Conservation (phyloP, 2,888 invertebrate species). For the Cryptocephalus moraei region DNA sequence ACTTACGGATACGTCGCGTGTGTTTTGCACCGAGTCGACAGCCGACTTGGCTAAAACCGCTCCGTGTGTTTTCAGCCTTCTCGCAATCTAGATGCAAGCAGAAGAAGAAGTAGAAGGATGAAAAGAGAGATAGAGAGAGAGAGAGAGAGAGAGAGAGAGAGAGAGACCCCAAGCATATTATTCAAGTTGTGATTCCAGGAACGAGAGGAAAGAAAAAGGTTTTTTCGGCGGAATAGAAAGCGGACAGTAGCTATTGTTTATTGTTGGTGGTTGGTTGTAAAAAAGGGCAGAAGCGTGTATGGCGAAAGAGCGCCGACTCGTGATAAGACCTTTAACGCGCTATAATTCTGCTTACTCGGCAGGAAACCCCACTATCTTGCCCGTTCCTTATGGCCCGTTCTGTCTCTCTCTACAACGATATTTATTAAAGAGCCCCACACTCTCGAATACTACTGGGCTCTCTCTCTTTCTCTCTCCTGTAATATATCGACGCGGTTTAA, state of each 20-base stretch:
- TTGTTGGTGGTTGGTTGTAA: slow-evolving; percentile 8
- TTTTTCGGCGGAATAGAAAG: slow-evolving; percentile 4
- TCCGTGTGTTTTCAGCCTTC: too few species aligned
- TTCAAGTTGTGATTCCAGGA: slow-evolving; percentile 2
- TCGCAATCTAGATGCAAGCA: too few species aligned
- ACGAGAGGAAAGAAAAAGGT: slow-evolving; percentile 1
- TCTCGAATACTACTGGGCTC: too few species aligned
- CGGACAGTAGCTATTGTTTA: slow-evolving; percentile 14
- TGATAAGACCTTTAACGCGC: slow-evolving; percentile 15
- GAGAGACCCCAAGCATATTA: neutral
- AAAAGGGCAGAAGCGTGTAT: slow-evolving; percentile 9
- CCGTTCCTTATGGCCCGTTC: slow-evolving; percentile 2
- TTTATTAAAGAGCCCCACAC: slow-evolving; percentile 1
- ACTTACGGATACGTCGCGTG: too few species aligned
- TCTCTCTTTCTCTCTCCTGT: too few species aligned
- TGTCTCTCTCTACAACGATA: neutral
- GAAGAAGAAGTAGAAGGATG: too few species aligned
- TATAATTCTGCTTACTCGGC: slow-evolving; percentile 10
- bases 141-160: too few species aligned
- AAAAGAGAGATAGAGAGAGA: too few species aligned
- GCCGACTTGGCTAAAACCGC: too few species aligned
- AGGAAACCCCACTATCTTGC: slow-evolving; percentile 6
- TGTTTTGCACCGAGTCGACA: too few species aligned
- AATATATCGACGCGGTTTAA: too few species aligned
- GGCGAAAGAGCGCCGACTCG: slow-evolving; percentile 10